Percentiles rank a stretch among this genome's conserved stretches.
phyloP scores from a whole-genome alignment of 1,140 invertebrate species.

The Drosophila mauritiana region DNA sequence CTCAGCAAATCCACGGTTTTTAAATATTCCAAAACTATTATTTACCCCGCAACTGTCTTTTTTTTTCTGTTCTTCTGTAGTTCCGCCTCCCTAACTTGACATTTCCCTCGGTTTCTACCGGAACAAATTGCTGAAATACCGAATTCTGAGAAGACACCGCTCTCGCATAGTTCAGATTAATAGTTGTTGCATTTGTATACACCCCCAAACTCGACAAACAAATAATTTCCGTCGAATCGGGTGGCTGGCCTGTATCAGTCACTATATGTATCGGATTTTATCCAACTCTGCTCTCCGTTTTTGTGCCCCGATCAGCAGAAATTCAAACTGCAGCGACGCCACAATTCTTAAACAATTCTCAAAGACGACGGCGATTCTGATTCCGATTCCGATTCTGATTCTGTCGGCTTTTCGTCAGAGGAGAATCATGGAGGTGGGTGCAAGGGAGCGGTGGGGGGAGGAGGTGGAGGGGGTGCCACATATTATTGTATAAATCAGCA shows the following conservation, averaged over 20 bases:
- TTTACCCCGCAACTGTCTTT: background rate
- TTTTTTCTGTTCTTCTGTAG: constrained; percentile 2
- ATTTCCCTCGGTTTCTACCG: constrained; percentile 55
- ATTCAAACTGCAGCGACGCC: constrained; percentile 77
- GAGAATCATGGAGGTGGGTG: background rate
- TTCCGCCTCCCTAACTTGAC: constrained; percentile 25
- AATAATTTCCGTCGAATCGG: constrained; percentile 68
- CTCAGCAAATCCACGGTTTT: background rate
- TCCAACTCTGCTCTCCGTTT: constrained; percentile 33
- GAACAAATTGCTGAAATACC: constrained; percentile 71
- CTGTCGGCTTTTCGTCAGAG: constrained; percentile 57
- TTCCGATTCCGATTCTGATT: background rate
- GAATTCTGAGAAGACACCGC: constrained; percentile 56
- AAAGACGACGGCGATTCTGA: constrained; percentile 32
- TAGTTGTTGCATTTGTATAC: constrained; percentile 9
- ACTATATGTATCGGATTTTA: constrained; percentile 28
- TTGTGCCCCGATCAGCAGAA: constrained; percentile 66
- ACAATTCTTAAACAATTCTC: constrained; percentile 76
- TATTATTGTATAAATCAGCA: constrained; percentile 77
- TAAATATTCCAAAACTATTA: background rate
- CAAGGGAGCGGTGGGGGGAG: too few species aligned
- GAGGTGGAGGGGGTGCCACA: too few species aligned
- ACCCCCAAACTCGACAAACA: constrained; percentile 50
- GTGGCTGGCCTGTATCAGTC: constrained; percentile 10
- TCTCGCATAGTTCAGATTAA: constrained; percentile 43